Evolutionary conservation across 1,140 invertebrate genomes (phyloP).

Genomic region (Sycobia sp.): DNA sequence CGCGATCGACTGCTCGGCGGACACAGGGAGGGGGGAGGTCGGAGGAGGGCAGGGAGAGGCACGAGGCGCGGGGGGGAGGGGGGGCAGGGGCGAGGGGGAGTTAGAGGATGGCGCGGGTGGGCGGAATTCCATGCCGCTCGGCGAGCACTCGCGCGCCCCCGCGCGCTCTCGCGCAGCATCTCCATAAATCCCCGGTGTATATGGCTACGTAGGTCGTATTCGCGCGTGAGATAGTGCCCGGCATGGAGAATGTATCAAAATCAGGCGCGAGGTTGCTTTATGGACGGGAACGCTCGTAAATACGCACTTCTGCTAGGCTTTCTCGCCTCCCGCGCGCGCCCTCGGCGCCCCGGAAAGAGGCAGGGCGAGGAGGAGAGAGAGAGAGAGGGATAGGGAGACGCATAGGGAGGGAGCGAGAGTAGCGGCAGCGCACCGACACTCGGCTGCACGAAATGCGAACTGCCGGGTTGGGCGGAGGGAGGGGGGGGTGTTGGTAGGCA

Average conservation of each 20-base stretch:
- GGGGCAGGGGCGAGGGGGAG: constrained; percentile 25
- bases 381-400: not conserved
- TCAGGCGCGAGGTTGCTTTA: constrained; percentile 64
- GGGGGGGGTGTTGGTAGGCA: too few species aligned
- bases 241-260: constrained; percentile 63
- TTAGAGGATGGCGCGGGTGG: not conserved
- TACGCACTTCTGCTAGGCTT: constrained; percentile 60
- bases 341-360: not conserved
- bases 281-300: constrained; percentile 64
- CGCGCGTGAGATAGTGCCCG: constrained; percentile 61
- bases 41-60: constrained; percentile 32
- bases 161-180: constrained; percentile 41
- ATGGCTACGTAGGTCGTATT: constrained; percentile 61
- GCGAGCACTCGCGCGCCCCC: constrained; percentile 2
- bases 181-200: constrained; percentile 60
- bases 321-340: constrained; percentile 33
- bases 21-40: too few species aligned
- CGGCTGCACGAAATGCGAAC: too few species aligned
- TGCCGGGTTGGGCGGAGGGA: constrained; percentile 41
- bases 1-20: constrained; percentile 11
- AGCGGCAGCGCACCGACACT: constrained; percentile 39
- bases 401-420: not conserved
- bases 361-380: not conserved
- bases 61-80: constrained; percentile 33
- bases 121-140: not conserved